These are phyloP conservation scores for Rhagoletis pomonella DNA, from an alignment of 1,140 invertebrate species.

Conservation along the genomic window DNA sequence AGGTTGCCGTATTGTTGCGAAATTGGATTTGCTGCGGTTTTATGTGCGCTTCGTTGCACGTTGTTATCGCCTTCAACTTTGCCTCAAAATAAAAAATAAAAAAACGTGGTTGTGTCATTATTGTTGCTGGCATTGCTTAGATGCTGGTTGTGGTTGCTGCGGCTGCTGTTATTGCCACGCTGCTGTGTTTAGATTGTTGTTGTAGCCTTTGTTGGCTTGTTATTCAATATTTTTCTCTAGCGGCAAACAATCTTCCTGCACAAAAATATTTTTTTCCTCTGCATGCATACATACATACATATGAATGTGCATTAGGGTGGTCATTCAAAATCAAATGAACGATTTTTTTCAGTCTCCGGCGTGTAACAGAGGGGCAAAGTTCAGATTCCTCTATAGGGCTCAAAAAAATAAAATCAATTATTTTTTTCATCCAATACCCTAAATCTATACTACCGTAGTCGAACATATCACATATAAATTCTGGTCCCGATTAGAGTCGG, in stretches of 20 bases:
- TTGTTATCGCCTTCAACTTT: constrained; percentile 13
- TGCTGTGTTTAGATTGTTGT: constrained; percentile 47
- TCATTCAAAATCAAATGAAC: no score
- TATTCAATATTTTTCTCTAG: constrained; percentile 43
- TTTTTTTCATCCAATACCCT: no score
- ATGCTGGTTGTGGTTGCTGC: constrained; percentile 64
- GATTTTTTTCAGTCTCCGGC: no score
- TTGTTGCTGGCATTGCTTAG: neutral
- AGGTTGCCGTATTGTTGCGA: constrained; percentile 43
- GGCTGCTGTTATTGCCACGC: constrained; percentile 57
- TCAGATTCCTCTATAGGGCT: no score
- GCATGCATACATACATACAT: no score
- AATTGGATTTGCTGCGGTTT: constrained; percentile 47
- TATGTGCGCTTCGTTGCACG: constrained; percentile 39
- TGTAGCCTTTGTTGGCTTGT: constrained; percentile 51
- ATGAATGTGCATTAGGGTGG: no score
- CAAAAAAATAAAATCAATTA: no score
- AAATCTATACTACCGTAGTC: no score
- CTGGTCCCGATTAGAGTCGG: no score
- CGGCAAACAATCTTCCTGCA: constrained; percentile 10
- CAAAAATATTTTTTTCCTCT: neutral
- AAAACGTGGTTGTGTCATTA: neutral
- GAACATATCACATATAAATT: no score
- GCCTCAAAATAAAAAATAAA: neutral
- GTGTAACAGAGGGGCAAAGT: no score